A percentile compares a stretch with the other conserved stretches of the same genome.
Conservation (phyloP, 1,140 invertebrate genomes). For the Andricus grossulariae region DNA sequence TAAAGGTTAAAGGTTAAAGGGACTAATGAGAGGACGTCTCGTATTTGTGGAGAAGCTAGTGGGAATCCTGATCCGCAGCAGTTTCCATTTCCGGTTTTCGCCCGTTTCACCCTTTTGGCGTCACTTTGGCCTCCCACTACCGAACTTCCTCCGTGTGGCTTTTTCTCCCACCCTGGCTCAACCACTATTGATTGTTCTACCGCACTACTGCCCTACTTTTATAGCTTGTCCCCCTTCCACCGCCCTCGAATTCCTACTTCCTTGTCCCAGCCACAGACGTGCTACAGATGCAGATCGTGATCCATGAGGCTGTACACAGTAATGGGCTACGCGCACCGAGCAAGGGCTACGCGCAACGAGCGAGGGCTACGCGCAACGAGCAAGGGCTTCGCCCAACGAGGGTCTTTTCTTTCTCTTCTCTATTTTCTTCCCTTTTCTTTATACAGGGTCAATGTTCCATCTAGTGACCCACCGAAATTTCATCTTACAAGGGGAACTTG, state of each 20-base stretch:
- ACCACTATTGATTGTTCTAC: slow-evolving; percentile 75
- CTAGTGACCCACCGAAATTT: slow-evolving; percentile 15
- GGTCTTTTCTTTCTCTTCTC: neutral
- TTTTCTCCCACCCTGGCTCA: slow-evolving; percentile 64
- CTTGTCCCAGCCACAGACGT: slow-evolving; percentile 46
- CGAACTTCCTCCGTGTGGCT: slow-evolving; percentile 48
- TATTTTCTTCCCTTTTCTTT: neutral
- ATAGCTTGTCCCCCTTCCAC: slow-evolving; percentile 56
- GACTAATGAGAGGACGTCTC: slow-evolving; percentile 14
- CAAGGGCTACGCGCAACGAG: too few species aligned
- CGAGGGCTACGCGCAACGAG: too few species aligned
- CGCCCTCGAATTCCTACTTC: slow-evolving; percentile 34
- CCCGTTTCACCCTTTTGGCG: neutral
- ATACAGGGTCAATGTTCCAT: slow-evolving; percentile 25
- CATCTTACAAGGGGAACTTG: too few species aligned
- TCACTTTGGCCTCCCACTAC: slow-evolving; percentile 33
- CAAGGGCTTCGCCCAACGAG: neutral
- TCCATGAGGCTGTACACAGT: slow-evolving; percentile 13
- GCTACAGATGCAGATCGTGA: slow-evolving; percentile 41
- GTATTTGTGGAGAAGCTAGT: slow-evolving; percentile 14
- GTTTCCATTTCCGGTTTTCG: slow-evolving; percentile 25
- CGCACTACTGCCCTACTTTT: slow-evolving; percentile 76
- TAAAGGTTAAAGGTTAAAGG: slow-evolving; percentile 9
- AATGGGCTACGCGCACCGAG: too few species aligned
- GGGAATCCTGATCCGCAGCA: slow-evolving; percentile 20